A percentile compares a stretch with the other conserved stretches of the same genome.
Conservation (phyloP, 2,113 vertebrate genomes). For the Indicator indicator region DNA sequence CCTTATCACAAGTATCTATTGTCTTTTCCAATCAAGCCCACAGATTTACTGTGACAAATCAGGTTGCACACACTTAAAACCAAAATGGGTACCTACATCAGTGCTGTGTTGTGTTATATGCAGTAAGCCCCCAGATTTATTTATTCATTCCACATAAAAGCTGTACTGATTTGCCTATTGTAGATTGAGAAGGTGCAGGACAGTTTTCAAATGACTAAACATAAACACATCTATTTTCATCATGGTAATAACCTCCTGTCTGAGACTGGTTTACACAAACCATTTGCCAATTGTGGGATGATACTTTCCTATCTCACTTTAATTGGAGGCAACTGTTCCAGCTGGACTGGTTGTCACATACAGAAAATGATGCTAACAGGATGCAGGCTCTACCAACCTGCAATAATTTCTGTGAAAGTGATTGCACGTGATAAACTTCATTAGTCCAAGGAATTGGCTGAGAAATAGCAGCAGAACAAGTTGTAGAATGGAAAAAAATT, state of each 20-base stretch:
- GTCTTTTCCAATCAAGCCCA: background rate
- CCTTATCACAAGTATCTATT: background rate
- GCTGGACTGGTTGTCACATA: slow-evolving; percentile 10
- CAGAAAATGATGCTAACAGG: slow-evolving; percentile 9
- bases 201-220: slow-evolving; percentile 3
- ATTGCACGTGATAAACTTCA: background rate
- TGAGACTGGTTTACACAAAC: background rate
- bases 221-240: slow-evolving; percentile 12
- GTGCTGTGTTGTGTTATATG: background rate
- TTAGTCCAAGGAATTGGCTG: background rate
- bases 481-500: background rate
- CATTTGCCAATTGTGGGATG: background rate
- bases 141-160: background rate
- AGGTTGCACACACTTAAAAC: background rate
- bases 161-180: background rate
- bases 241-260: background rate
- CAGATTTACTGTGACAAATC: background rate
- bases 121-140: background rate
- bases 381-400: slow-evolving; percentile 2
- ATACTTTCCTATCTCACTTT: background rate
- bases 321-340: slow-evolving; percentile 44
- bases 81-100: background rate
- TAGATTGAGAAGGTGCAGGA: background rate
- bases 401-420: background rate
- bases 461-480: background rate